Evolutionary conservation across 2,797 vertebrate species (phyloP).

Genomic region (Sebastes hopkinsi): DNA sequence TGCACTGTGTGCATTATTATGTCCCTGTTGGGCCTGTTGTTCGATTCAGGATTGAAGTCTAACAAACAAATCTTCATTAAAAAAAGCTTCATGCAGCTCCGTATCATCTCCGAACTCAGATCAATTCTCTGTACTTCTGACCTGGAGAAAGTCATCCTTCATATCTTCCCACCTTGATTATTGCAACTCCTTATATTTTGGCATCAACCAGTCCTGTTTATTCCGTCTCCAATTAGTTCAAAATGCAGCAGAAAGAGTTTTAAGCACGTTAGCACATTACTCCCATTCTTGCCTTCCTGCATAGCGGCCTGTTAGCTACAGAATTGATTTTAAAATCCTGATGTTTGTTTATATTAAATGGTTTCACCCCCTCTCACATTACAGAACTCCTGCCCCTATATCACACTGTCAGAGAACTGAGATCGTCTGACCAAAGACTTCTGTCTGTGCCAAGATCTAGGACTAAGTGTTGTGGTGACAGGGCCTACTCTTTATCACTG

Average conservation of each 20-base stretch:
- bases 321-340: not conserved
- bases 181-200: not conserved
- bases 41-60: too few relatives aligned
- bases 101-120: not conserved
- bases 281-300: not conserved
- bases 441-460: not conserved
- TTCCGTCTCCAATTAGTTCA: not conserved
- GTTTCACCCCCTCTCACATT: not conserved
- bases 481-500: not conserved
- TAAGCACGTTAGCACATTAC: too few relatives aligned
- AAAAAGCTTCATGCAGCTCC: too few relatives aligned
- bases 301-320: not conserved
- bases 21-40: not conserved
- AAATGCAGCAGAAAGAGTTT: not conserved
- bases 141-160: not conserved
- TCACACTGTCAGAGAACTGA: not conserved
- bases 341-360: not conserved
- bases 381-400: not conserved
- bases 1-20: too few relatives aligned
- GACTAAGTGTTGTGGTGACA: not conserved
- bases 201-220: not conserved
- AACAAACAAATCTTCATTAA: too few relatives aligned
- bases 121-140: not conserved
- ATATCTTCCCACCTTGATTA: not conserved
- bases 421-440: not conserved